Base-by-base conservation (phyloP, 2,797 vertebrate species). In the Crax fasciolata region DNA sequence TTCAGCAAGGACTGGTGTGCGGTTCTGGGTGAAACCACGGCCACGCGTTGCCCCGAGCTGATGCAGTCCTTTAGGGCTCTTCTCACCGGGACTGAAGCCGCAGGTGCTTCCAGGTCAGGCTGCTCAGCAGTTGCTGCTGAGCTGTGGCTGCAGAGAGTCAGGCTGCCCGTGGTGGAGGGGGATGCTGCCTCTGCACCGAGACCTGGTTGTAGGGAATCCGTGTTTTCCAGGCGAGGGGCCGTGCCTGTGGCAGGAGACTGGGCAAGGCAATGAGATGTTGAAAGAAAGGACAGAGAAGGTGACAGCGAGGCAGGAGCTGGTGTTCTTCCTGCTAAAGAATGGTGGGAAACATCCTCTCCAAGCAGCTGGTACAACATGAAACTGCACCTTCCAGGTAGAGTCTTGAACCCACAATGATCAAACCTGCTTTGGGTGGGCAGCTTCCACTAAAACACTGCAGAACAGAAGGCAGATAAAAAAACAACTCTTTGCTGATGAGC, bases 361-460 rank as follows among this genome's bases (percentile, higher is more conserved):
- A 67, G 21, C 44, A 91, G 41, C 44, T 71, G 19, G 44, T 32
- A 10, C 13, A 12, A 43, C 66, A 28, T 46, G 17, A 68, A 81
- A 76, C 73, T 82, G 25, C 59, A 39, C 16, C 10, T 62, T 19
- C 23, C 10, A 67, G 24, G 61, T 55, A 70, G 58, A 75, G 32
- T 80, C 85, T 74, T 74, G 57, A 83, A 48, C 16, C 17, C 11
- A 9, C 54, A 87, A 59, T 49, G 30, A 74, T 78, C 49, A 77
- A 80, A 65, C 7, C 10, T 52, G 24, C 41, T 89, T 93, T 72
- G 39, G 28, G 51, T 63, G 24, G 30, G 49, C 57, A 74, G 58
- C 65, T 80, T 67, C 49, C 54, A 72, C 49, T n/a, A 58, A 76
- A 89, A 63, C 41, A 18, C 76, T 75, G 65, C 65, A 71, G 20